Conservation (phyloP, 2,113 vertebrate genomes). For the Melanotaenia duboulayi region DNA sequence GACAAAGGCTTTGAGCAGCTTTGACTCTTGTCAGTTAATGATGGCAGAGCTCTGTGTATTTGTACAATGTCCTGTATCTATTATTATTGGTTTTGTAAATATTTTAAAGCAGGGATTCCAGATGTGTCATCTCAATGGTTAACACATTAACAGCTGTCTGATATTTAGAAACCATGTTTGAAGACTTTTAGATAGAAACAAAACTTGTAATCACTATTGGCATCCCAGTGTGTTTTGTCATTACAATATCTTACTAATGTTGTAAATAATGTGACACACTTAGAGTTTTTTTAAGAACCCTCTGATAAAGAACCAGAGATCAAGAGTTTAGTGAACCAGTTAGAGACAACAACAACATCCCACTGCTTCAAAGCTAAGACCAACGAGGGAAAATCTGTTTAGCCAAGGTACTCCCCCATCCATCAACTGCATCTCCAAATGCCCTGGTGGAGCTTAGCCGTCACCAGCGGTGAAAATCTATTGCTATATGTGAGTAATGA, state of each 20-base stretch:
- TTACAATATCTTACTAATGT: conserved; percentile 6
- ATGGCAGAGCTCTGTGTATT: conserved; percentile 6
- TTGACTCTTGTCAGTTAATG: background rate
- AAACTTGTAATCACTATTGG: background rate
- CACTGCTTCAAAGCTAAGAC: conserved; percentile 13
- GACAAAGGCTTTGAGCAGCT: conserved; percentile 30
- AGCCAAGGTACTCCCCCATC: conserved; percentile 41
- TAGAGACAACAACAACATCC: conserved; percentile 10
- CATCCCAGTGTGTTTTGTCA: background rate
- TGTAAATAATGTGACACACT: background rate
- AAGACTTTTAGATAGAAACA: background rate
- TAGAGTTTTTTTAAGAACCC: background rate
- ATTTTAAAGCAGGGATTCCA: background rate
- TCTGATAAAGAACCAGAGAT: background rate
- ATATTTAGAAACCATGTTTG: conserved; percentile 1
- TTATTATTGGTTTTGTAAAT: background rate
- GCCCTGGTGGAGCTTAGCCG: conserved; percentile 33
- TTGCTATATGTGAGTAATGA: conserved; percentile 26
- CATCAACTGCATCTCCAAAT: conserved; percentile 50
- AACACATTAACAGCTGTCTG: background rate
- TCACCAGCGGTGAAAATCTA: conserved; percentile 34
- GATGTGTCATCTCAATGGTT: conserved; percentile 9
- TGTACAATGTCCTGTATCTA: conserved; percentile 5
- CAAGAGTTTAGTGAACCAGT: conserved; percentile 2
- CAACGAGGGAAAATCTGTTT: conserved; percentile 32